Percentiles rank a stretch among this genome's conserved stretches.
These are phyloP conservation scores for Tetramorium simillimum DNA, from an alignment of 1,140 invertebrate species.

Conservation along the genomic window DNA sequence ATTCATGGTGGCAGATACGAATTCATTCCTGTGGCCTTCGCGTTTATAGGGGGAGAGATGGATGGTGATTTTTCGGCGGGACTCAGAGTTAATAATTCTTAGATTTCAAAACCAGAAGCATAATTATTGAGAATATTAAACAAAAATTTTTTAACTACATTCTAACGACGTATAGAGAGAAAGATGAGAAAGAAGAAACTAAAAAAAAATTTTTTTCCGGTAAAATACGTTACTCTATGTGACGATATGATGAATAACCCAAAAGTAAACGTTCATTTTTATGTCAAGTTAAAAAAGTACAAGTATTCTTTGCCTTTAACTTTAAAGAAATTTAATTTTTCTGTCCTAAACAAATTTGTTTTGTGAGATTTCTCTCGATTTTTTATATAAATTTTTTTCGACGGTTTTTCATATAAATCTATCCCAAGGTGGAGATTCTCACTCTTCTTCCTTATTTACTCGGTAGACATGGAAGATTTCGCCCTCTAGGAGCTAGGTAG, in stretches of 20 bases:
- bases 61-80: not conserved
- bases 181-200: not conserved
- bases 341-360: not conserved
- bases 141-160: not conserved
- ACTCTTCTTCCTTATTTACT: conserved; percentile 13
- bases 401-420: not conserved
- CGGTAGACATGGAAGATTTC: not conserved
- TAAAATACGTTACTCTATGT: not conserved
- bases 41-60: not conserved
- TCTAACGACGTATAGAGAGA: not conserved
- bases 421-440: not conserved
- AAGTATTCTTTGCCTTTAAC: not conserved
- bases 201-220: not conserved
- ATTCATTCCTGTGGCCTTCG: conserved; percentile 29
- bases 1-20: conserved; percentile 37
- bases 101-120: not conserved
- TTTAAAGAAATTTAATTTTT: conserved; percentile 13
- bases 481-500: not conserved
- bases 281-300: not conserved
- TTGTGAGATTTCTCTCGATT: not conserved
- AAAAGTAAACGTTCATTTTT: not conserved
- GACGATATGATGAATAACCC: not conserved
- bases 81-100: not conserved
- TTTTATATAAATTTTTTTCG: not conserved
- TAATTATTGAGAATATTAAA: not conserved